Evolutionary conservation across 2,888 invertebrate species (phyloP), one percentile per base, ranked within the genome.

Genomic region (Eristalis arbustorum): DNA sequence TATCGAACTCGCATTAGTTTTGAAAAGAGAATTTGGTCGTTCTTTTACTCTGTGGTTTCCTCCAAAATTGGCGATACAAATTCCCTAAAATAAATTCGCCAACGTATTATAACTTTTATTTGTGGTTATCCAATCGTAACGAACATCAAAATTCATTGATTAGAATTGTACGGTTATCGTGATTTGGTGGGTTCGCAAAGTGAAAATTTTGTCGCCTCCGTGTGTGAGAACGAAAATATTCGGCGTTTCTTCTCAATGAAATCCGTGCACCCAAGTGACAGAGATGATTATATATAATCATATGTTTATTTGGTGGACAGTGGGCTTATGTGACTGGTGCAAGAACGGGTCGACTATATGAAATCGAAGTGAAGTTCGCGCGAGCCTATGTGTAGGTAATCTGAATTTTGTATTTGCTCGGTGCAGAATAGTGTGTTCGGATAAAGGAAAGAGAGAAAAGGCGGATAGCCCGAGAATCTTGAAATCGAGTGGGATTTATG

Each of bases 231-330:
- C 68, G 83, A 87, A 87, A 83, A 87, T 87, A 87, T 83, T 79
- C 87, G 87, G 87, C 87, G 78, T 87, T 87, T 83, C 75, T 87
- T 72, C 77, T 87, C 87, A 83, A 83, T 83, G 87, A 83, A 87
- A 79, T 87, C 64, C 63, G 82, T 76, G 72, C 68, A 77, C 72
- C 72, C 34, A 18, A 59, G 25, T 75, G 75, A 87, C 78, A 87
- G 87, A 87, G 87, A 83, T 87, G 75, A 74, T 79, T 87, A 83
- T 87, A 87, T 4, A 14, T 75, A 62, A 68, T 83, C 83, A 75
- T 78, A 75, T 87, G 87, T 87, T 87, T 87, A 87, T 83, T 83
- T 87, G 87, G 87, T 59, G 73, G 28, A 64, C 63, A 85, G 23
- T 81, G 68, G 72, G 49, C 75, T 75, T 75, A 42, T 75, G 23